Evolutionary conservation across 2,797 vertebrate species (phyloP).

Genomic region (Characodon lateralis): DNA sequence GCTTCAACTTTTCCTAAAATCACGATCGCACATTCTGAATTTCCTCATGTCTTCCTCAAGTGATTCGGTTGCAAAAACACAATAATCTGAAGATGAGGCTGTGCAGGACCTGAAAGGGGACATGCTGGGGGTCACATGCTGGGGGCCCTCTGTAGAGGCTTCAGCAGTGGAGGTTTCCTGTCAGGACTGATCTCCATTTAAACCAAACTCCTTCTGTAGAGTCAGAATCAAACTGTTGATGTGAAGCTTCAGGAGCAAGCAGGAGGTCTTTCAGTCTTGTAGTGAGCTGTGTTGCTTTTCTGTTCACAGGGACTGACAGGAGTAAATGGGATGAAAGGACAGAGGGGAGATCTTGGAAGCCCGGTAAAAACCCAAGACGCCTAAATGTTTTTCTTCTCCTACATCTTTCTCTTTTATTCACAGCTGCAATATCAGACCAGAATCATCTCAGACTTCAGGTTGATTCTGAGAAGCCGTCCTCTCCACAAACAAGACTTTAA

Average conservation of each 20-base stretch:
- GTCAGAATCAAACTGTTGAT: not conserved
- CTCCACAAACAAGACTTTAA: not conserved
- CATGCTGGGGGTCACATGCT: too few relatives aligned
- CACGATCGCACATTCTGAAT: too few relatives aligned
- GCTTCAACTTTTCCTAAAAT: too few relatives aligned
- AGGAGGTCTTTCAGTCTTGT: not conserved
- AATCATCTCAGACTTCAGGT: not conserved
- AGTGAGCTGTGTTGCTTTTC: conserved; percentile 1
- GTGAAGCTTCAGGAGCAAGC: not conserved
- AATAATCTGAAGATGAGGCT: too few relatives aligned
- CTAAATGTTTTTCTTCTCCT: not conserved
- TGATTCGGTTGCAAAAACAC: not conserved
- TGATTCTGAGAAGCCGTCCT: not conserved
- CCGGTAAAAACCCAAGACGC: conserved; percentile 65
- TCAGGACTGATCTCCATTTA: too few relatives aligned
- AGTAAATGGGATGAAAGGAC: conserved; percentile 69
- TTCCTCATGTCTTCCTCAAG: not conserved
- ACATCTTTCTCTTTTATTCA: too few relatives aligned
- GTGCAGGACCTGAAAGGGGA: too few relatives aligned
- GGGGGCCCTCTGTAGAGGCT: too few relatives aligned
- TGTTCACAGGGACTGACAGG: conserved; percentile 75
- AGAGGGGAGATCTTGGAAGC: conserved; percentile 74
- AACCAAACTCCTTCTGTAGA: not conserved
- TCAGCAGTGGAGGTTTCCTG: too few relatives aligned
- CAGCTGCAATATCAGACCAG: not conserved